These are phyloP conservation scores for Zele albiditarsus DNA, from an alignment of 2,888 invertebrate species.

Conservation along the genomic window DNA sequence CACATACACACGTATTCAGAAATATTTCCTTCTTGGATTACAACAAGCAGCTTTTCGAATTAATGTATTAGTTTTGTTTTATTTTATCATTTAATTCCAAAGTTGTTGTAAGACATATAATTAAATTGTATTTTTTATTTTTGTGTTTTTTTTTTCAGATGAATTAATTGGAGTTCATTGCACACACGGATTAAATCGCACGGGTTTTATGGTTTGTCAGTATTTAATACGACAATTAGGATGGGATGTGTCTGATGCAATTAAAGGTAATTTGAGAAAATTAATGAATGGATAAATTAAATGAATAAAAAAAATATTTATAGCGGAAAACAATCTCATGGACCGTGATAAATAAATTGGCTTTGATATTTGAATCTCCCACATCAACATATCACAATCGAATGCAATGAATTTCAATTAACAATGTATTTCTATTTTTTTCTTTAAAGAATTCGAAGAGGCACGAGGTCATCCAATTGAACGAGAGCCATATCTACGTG, in stretches of 20 bases:
- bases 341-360: no score
- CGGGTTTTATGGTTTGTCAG: constrained; percentile 84
- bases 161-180: constrained; percentile 86
- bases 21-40: no score
- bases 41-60: no score
- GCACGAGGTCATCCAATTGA: constrained; percentile 82
- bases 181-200: constrained; percentile 87
- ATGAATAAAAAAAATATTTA: constrained; percentile 18
- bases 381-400: no score
- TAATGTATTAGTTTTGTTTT: not conserved
- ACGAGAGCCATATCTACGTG: constrained; percentile 76
- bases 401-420: no score
- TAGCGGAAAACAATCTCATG: no score
- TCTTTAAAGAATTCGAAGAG: constrained; percentile 75
- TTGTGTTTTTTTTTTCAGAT: constrained; percentile 74
- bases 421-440: not conserved
- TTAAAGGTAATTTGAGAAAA: constrained; percentile 74
- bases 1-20: not conserved
- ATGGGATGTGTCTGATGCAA: constrained; percentile 75
- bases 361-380: no score
- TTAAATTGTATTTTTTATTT: not conserved
- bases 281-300: constrained; percentile 10
- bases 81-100: not conserved
- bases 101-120: not conserved
- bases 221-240: constrained; percentile 79